Base-by-base conservation (phyloP, 2,797 vertebrate genomes). In the Rhynchonycteris naso region DNA sequence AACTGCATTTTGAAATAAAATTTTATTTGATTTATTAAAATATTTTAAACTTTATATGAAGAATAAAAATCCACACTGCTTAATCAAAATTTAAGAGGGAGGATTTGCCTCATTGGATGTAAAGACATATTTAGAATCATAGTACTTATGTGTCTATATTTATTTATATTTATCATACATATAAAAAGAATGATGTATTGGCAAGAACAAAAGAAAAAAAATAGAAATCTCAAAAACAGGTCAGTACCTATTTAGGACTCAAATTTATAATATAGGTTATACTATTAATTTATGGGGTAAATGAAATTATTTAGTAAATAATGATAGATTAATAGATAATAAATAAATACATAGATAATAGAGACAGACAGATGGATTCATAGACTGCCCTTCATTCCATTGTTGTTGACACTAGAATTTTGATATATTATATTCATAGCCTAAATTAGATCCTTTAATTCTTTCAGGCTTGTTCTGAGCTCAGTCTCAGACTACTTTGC, bases 401-500 rank as follows among this genome's bases (percentile, higher is more conserved):
- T 88, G 18, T 93, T 61, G 2, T 69, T 83, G 38, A 59, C 18
- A 84, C 4, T 52, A n/a, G 3, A 38, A 74, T 33, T 90, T 74
- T n/a, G 33, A 7, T 71, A 10, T 19, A 86, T 38, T 63, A 33
- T 0, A 35, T 72, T 58, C 33, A 30, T 26, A 4, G 4, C 1
- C 59, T 96, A 92, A 97, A 82, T 58, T 59, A 61, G 35, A 93
- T n/a, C n/a, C 43, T 96, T 13, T 96, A 43, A 58, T 16, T 94
- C 91, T 98, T 97, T 24, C 97, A 99, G 98, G 88, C 98, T 99
- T 92, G 98, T 99, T 74, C 98, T 99, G 93, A 99, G 98, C 95
- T 98, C 98, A 59, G 98, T 99, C 63, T 99, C 98, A 24, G 98
- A 99, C 97, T 99, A 99, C 81, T 99, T 99, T 98, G 98, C 98